Evolutionary conservation across 1,140 invertebrate genomes (phyloP), one percentile per base, ranked within the genome.

Genomic region (Caenorhabditis tropicalis): DNA sequence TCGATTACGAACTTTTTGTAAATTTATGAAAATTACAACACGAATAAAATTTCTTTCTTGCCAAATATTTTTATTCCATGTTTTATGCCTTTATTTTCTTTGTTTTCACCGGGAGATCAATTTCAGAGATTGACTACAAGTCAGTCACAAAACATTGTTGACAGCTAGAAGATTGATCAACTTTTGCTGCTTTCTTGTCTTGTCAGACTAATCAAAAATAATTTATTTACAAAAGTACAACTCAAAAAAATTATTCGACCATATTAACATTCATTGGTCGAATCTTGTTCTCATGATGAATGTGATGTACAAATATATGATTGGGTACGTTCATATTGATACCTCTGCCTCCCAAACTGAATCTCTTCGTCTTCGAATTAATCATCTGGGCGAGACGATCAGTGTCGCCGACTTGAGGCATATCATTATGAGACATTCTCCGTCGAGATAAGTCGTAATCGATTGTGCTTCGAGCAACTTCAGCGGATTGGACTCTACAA

Each of bases 251-350:
- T 21, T 51, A 51, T 21, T 51, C 56, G 12, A 70, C 31, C 60
- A 70, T 70, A 36, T 33, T 70, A 9, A 70, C 5, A 6, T 39
- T 33, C 24, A 70, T 33, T 3, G 60, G 60, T 19, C 31, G 29
- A 29, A 70, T 70, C 33, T 74, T 74, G 33, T 46, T 74, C 12
- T 74, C 65, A 43, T 74, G 65, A 43, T 74, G 65, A 9, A 74
- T 43, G 33, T 74, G 65, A n/a, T 74, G 65, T 10, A 74, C 65
- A 74, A 74, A 74, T 46, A 74, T 74, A 15, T 74, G 65, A 74
- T 74, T 74, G 5, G 65, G 65, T 1, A 74, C 36, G 7, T 74
- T 74, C 65, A 74, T 74, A 15, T 74, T 74, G n/a, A 74, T 21
- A 15, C n/a, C 43, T 2, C 58, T 29, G 3, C 65, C 65, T 43